Evolutionary conservation across 2,888 invertebrate genomes (phyloP), one percentile per base, ranked within the genome.

Genomic region (Habrosyne pyritoides): DNA sequence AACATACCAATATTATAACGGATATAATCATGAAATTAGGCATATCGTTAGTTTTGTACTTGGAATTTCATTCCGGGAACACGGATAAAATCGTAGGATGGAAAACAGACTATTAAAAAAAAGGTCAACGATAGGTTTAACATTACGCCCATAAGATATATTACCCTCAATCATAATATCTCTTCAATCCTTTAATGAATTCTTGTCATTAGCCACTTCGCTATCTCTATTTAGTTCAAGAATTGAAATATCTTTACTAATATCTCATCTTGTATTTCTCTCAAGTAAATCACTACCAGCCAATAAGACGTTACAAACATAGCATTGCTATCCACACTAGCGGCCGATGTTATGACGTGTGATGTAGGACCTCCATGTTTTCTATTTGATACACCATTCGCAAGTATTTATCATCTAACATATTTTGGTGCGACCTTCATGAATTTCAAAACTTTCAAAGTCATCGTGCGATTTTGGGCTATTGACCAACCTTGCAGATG

Each of bases 401-500:
- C 3, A 24, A 24, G 3, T 24, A 24, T 24, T 24, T 24, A 24
- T n/a, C n/a, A n/a, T n/a, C n/a, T n/a, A n/a, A n/a, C 12, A 33
- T n/a, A n/a, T 33, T n/a, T 18, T 8, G 2, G 18, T 42, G 18
- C 42, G 42, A 18, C 42, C 42, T 42, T n/a, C 8, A 18, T 42
- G 18, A 42, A 18, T 42, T 42, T 42, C 8, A 18, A 42, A 42
- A 42, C 36, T n/a, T n/a, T 24, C 24, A 24, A 24, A 24, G n/a
- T 3, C 12, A 33, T 12, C 33, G 2, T 36, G n/a, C 18, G 8
- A 42, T 42, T 42, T 50, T 14, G 28, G 26, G 10, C 5, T 12
- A 28, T 18, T 50, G 30, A 21, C 21, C 50, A 50, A 26, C 50
- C 50, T 50, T 50, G 50, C 10, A 30, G 30, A 49, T 18, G 26